These are phyloP conservation scores for Nesidiocoris tenuis DNA, from an alignment of 2,888 invertebrate genomes.

Conservation along the genomic window DNA sequence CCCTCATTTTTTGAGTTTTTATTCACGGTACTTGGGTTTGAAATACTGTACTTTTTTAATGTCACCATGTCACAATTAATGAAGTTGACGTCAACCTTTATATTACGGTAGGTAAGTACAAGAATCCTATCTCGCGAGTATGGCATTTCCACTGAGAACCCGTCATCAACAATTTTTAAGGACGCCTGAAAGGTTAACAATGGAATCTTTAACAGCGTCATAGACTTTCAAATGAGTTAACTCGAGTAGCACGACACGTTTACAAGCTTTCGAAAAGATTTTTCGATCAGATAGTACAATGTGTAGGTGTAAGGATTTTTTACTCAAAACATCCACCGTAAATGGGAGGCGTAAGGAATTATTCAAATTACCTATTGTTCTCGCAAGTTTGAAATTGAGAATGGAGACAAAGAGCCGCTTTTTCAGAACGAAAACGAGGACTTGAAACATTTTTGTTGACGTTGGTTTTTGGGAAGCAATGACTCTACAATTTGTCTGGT, in stretches of 20 bases:
- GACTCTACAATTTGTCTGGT: too few species aligned
- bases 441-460: too few species aligned
- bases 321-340: neutral
- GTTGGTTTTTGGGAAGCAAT: too few species aligned
- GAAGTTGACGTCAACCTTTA: too few species aligned
- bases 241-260: neutral
- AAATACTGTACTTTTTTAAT: too few species aligned
- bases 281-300: slow-evolving; percentile 2
- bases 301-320: neutral
- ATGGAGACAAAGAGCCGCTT: slow-evolving; percentile 6
- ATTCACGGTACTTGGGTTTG: too few species aligned
- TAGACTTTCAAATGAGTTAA: slow-evolving; percentile 23
- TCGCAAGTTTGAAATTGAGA: slow-evolving; percentile 1
- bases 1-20: too few species aligned
- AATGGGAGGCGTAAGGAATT: slow-evolving; percentile 10
- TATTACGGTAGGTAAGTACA: too few species aligned
- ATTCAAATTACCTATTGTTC: slow-evolving; percentile 33
- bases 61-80: too few species aligned
- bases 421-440: neutral
- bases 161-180: neutral
- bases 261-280: slow-evolving; percentile 9
- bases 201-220: neutral
- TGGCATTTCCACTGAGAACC: too few species aligned
- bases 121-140: too few species aligned
- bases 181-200: neutral